phyloP scores from a whole-genome alignment of 1,140 invertebrate species.

The Myzus persicae region DNA sequence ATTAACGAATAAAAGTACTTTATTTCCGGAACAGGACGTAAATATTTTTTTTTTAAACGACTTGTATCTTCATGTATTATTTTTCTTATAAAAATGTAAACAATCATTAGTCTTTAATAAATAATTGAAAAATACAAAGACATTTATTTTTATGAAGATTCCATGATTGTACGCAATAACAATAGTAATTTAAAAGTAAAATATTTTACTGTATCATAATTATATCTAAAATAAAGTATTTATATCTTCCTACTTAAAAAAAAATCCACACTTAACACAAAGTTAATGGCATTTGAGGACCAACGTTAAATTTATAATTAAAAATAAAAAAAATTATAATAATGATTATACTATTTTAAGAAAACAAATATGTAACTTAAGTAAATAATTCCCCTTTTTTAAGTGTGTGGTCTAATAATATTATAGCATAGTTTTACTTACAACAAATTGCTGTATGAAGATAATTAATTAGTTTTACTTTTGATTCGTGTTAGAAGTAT shows the following conservation, averaged over 20 bases:
- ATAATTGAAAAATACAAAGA: not conserved
- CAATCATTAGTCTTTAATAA: not conserved
- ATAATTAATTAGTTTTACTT: too few species aligned
- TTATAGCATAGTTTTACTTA: too few species aligned
- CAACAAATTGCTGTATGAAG: too few species aligned
- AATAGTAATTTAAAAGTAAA: too few species aligned
- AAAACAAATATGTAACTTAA: not conserved
- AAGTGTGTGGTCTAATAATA: not conserved
- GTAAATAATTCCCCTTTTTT: not conserved
- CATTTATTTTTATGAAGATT: too few species aligned
- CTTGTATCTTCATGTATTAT: not conserved
- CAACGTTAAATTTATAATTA: not conserved
- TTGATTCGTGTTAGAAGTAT: too few species aligned
- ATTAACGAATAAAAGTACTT: not conserved
- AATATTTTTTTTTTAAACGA: not conserved
- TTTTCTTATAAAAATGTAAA: not conserved
- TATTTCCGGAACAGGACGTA: not conserved
- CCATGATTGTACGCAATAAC: too few species aligned
- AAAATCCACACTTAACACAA: not conserved
- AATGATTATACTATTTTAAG: not conserved
- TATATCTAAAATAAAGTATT: not conserved
- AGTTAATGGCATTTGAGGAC: not conserved
- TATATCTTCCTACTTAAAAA: not conserved
- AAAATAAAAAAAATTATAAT: not conserved
- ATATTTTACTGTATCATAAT: too few species aligned